Base-by-base conservation (phyloP, 2,888 invertebrate genomes). In the Polylopha cassiicola region DNA sequence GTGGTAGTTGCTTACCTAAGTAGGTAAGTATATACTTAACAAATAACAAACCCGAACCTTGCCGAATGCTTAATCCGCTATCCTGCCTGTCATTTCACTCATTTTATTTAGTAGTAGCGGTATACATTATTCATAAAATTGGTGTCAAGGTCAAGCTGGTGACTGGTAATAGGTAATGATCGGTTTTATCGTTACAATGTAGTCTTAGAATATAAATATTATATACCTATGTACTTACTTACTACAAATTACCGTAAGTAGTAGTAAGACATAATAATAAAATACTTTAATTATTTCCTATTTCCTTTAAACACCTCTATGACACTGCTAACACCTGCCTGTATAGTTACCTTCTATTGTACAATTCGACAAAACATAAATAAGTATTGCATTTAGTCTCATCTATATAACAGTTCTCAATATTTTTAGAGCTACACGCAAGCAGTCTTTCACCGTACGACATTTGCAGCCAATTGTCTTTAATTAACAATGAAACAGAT, bases 401-500 rank as follows among this genome's bases (percentile, higher is more conserved):
- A n/a, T n/a, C n/a, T n/a, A n/a, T 11, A 10, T 8, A 8, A 15
- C 9, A 6, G n/a, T 9, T 8, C 6, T n/a, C 22, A 14, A 32
- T 30, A 21, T 13, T 24, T 29, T 23, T 30, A 21, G 20, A n/a
- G 16, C 8, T 3, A 8, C 8, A 16, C 14, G 34, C 2, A n/a
- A 20, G 13, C 15, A 23, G 18, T 32, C 14, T 32, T 24, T 20
- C 24, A 29, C 17, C 4, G 32, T 9, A 13, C 11, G 18, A 9
- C 24, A n/a, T n/a, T n/a, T 8, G 24, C 9, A 22, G 10, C 9
- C 38, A 33, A 39, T 26, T 30, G 24, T 26, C 20, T 20, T 9
- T 24, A 21, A n/a, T n/a, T n/a, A 13, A 36, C 41, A 30, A 41
- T 41, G 24, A 30, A 30, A 34, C 41, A 36, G 36, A 41, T 16